Conservation (phyloP, 2,113 vertebrate species). For the Hemiprocne comata region DNA sequence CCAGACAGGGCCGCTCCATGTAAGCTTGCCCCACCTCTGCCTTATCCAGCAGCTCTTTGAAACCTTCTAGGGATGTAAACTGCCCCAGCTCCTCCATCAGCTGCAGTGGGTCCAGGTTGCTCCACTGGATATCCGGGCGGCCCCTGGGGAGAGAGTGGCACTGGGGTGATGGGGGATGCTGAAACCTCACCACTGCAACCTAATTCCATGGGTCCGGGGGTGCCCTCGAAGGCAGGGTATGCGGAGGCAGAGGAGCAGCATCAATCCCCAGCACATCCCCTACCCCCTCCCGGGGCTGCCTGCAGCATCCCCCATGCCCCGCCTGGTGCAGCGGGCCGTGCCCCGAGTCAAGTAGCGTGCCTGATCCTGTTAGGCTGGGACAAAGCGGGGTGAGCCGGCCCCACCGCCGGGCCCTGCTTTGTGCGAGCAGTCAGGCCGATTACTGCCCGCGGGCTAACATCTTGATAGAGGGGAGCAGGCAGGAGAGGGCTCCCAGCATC, state of each 20-base stretch:
- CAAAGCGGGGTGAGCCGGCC: slow-evolving; percentile 72
- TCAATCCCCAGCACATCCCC: background rate
- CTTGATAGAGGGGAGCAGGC: slow-evolving; percentile 82
- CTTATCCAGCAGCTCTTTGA: slow-evolving; percentile 95
- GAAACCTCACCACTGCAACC: background rate
- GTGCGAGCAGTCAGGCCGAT: slow-evolving; percentile 88
- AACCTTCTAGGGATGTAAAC: slow-evolving; percentile 93
- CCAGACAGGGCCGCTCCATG: slow-evolving; percentile 92
- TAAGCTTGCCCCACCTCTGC: slow-evolving; percentile 98
- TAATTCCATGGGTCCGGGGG: rapidly evolving
- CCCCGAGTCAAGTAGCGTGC: slow-evolving; percentile 87
- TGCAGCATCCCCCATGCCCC: background rate
- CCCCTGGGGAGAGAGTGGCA: slow-evolving; percentile 78
- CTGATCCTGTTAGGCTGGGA: slow-evolving; percentile 91
- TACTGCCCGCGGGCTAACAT: slow-evolving; percentile 84
- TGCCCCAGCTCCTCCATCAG: slow-evolving; percentile 94
- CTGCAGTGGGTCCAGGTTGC: slow-evolving; percentile 94
- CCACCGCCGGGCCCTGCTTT: slow-evolving; percentile 69
- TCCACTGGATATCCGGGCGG: slow-evolving; percentile 96
- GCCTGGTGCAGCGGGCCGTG: background rate
- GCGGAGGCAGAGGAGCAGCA: background rate
- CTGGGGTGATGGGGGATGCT: background rate
- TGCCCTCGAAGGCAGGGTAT: background rate
- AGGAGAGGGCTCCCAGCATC: background rate
- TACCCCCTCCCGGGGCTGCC: background rate